These are phyloP conservation scores for Heteromyza rotundicornis DNA, from an alignment of 2,888 invertebrate species.

Conservation along the genomic window DNA sequence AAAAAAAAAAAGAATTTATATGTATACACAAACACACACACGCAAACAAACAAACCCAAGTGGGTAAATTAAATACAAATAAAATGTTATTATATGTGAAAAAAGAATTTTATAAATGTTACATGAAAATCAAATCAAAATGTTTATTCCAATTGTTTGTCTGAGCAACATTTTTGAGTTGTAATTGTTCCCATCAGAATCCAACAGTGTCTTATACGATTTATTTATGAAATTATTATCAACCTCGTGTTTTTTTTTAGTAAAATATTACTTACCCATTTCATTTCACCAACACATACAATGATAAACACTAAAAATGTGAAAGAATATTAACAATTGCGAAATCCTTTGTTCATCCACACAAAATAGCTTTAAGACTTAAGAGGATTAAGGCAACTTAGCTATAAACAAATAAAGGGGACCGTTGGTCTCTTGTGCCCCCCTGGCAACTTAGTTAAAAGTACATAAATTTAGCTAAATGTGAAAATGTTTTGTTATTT, in stretches of 20 bases:
- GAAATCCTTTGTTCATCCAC: neutral
- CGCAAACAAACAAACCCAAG: neutral
- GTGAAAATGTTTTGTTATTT: slow-evolving; percentile 24
- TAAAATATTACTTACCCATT: neutral
- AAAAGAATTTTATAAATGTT: neutral
- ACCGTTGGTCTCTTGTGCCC: no score
- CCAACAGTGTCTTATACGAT: slow-evolving; percentile 38
- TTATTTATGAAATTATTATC: no score
- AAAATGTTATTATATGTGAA: neutral
- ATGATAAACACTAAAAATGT: no score
- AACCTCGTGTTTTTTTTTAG: no score
- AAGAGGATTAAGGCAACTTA: slow-evolving; percentile 12
- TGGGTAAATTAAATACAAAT: neutral
- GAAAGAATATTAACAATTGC: neutral
- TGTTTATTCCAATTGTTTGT: no score
- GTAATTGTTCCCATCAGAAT: slow-evolving; percentile 17
- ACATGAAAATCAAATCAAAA: slow-evolving; percentile 12
- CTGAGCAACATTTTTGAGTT: no score
- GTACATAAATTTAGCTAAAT: slow-evolving; percentile 22
- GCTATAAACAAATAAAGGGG: no score
- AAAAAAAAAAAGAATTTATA: neutral
- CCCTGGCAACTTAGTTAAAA: neutral
- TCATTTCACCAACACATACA: no score
- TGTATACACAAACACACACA: slow-evolving; percentile 8
- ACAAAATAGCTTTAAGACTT: neutral